These are phyloP conservation scores for Phortica okadai DNA, from an alignment of 2,888 invertebrate species.

Conservation along the genomic window DNA sequence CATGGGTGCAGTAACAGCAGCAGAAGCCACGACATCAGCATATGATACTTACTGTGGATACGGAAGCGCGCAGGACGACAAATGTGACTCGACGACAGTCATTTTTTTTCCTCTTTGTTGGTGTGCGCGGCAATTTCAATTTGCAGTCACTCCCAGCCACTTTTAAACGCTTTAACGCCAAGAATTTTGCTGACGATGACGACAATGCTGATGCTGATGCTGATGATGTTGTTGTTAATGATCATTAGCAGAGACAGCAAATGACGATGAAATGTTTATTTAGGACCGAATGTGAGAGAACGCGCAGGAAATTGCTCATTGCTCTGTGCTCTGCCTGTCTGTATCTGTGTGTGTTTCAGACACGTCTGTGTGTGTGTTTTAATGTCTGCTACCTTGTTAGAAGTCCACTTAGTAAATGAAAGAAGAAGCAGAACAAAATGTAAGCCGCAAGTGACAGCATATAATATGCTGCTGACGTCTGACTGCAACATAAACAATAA, in stretches of 20 bases:
- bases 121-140: background rate
- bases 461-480: constrained; percentile 34
- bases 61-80: constrained; percentile 52
- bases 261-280: constrained; percentile 72
- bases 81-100: constrained; percentile 50
- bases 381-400: constrained; percentile 51
- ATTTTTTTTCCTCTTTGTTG: background rate
- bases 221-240: constrained; percentile 21
- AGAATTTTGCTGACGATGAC: constrained; percentile 41
- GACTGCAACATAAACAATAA: constrained; percentile 27
- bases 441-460: constrained; percentile 25
- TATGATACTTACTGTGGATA: constrained; percentile 25
- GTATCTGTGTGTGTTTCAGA: background rate
- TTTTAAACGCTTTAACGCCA: constrained; percentile 58
- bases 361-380: constrained; percentile 13
- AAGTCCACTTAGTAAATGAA: constrained; percentile 25
- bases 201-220: constrained; percentile 16
- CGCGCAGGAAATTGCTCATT: constrained; percentile 72
- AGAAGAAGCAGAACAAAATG: background rate
- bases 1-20: constrained; percentile 45
- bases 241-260: constrained; percentile 41
- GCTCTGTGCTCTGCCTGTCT: constrained; percentile 34
- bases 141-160: constrained; percentile 51
- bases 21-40: constrained; percentile 22
- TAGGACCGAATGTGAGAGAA: constrained; percentile 67